These are phyloP conservation scores for Typhlichthys subterraneus DNA, from an alignment of 2,797 vertebrate species.

Conservation along the genomic window DNA sequence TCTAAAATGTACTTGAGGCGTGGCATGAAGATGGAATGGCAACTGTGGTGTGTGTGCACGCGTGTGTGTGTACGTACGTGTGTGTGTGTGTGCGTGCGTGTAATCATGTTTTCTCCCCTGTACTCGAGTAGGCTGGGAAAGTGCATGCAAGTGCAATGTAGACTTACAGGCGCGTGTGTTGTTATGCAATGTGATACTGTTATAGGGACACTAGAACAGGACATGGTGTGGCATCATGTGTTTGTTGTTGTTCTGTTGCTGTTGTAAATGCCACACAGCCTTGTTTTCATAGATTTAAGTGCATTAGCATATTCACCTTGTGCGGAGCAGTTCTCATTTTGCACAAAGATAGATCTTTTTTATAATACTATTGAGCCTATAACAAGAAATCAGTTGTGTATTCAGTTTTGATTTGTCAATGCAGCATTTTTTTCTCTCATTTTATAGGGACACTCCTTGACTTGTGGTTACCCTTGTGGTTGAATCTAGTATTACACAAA, in stretches of 20 bases:
- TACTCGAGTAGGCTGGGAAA: constrained; percentile 26
- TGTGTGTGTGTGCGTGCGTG: no score
- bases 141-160: constrained; percentile 34
- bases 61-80: no score
- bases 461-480: no score
- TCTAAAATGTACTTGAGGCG: constrained; percentile 15
- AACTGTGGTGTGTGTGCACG: background rate
- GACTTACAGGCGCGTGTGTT: constrained; percentile 17
- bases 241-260: constrained; percentile 51
- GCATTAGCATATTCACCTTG: constrained; percentile 42
- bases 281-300: constrained; percentile 47
- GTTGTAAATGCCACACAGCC: constrained; percentile 41
- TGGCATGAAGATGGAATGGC: constrained; percentile 29
- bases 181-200: constrained; percentile 44
- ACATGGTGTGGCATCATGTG: constrained; percentile 25
- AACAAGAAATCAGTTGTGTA: constrained; percentile 13
- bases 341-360: constrained; percentile 57
- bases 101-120: background rate
- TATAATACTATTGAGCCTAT: constrained; percentile 17
- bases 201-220: constrained; percentile 45
- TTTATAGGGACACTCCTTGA: no score
- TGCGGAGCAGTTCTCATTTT: constrained; percentile 56
- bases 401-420: background rate
- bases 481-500: no score
- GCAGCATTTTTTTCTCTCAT: no score